Evolutionary conservation across 2,888 invertebrate genomes (phyloP).

Genomic region (Leucania comma): DNA sequence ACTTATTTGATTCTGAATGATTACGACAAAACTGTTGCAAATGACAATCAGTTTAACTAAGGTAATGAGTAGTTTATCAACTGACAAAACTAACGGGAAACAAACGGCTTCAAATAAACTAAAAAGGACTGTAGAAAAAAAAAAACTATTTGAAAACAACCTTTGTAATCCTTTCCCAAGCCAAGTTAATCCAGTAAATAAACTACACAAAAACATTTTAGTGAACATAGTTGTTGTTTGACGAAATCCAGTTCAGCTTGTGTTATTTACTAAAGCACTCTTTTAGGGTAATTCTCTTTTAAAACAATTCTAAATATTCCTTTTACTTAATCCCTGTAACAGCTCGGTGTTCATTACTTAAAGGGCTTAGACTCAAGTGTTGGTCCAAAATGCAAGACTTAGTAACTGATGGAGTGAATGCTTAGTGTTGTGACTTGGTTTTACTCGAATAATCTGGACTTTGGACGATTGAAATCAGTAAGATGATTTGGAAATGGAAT

Average conservation of each 20-base stretch:
- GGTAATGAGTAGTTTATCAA: background rate
- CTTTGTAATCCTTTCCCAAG: constrained; percentile 36
- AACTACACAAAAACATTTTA: constrained; percentile 43
- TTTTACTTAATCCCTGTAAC: constrained; percentile 45
- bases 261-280: constrained; percentile 55
- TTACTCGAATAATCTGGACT: constrained; percentile 13
- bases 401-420: constrained; percentile 33
- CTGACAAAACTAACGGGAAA: background rate
- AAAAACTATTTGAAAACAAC: constrained; percentile 26
- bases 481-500: background rate
- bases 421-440: constrained; percentile 40
- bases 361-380: constrained; percentile 54
- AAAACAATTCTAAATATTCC: constrained; percentile 55
- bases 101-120: constrained; percentile 10
- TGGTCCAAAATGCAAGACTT: constrained; percentile 53
- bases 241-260: constrained; percentile 30
- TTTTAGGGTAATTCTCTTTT: constrained; percentile 50
- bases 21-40: too few relatives aligned
- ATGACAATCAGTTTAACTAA: background rate
- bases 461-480: background rate
- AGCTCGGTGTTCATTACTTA: constrained; percentile 60
- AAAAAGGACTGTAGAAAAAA: constrained; percentile 25
- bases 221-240: constrained; percentile 52
- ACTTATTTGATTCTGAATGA: too few relatives aligned
- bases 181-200: constrained; percentile 44